Conservation (phyloP, 35 echinoderm and acorn worm species). For the Acanthaster planci region DNA sequence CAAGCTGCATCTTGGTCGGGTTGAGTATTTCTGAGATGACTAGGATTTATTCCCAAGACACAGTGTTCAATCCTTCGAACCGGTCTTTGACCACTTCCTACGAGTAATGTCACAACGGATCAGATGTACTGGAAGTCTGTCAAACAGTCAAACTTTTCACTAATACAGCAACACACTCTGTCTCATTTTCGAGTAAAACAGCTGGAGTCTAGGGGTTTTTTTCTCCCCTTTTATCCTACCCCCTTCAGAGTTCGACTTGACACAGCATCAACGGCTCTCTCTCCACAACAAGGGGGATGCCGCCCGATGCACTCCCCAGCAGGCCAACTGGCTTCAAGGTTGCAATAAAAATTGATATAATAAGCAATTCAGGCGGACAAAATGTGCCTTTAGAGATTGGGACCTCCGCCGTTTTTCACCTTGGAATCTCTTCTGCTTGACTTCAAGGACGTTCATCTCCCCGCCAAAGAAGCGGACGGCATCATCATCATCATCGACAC, state of each 20-base stretch:
- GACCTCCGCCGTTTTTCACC: slow-evolving; percentile 10
- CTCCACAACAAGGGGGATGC: slow-evolving; percentile 1
- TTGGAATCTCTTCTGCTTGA: slow-evolving; percentile 29
- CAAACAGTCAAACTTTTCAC: no score
- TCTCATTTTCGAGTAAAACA: no score
- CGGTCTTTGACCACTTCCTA: no score
- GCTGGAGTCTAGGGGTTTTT: no score
- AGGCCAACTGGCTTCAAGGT: neutral
- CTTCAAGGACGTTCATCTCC: slow-evolving; percentile 21
- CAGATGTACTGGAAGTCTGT: no score
- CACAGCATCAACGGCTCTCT: neutral
- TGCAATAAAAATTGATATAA: slow-evolving; percentile 32
- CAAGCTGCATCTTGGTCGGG: no score
- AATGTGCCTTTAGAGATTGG: slow-evolving; percentile 33
- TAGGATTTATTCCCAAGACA: no score
- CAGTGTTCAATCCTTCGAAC: no score
- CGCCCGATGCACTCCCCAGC: neutral
- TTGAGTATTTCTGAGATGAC: no score
- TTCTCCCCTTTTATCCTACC: neutral
- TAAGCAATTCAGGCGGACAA: slow-evolving; percentile 26
- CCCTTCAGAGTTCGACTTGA: slow-evolving; percentile 12
- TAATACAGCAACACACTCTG: no score
- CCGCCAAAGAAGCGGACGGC: neutral
- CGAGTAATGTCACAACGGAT: no score
- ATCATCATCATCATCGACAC: no score